Percentiles rank a stretch among this genome's conserved stretches.
phyloP scores from a whole-genome alignment of 2,113 vertebrate species.

The Grammomys dolichurus region DNA sequence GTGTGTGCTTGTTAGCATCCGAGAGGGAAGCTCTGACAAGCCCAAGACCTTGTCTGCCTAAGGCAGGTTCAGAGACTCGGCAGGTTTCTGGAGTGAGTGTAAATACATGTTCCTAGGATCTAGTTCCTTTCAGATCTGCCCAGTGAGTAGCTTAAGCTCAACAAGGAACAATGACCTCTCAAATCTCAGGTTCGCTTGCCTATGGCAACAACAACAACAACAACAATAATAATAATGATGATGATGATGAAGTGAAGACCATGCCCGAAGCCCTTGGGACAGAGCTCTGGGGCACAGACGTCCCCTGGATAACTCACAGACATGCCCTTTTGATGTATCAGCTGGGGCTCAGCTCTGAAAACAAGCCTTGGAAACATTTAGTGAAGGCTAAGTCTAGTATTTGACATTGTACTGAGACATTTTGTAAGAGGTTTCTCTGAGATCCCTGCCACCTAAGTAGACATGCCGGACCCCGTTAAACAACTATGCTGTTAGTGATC shows the following conservation, averaged over 20 bases:
- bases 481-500: fast-evolving
- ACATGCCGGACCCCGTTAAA: fast-evolving
- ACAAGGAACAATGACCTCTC: not conserved
- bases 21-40: no score
- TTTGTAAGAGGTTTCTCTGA: not conserved
- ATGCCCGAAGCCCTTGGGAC: fast-evolving
- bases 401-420: not conserved
- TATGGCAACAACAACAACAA: no score
- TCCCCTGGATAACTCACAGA: fast-evolving
- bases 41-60: not conserved
- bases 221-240: not conserved
- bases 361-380: not conserved
- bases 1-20: not conserved
- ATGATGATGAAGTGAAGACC: not conserved
- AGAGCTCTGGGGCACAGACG: not conserved
- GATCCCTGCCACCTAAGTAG: not conserved
- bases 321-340: no score
- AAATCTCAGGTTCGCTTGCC: not conserved
- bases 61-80: not conserved
- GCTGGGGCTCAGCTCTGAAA: not conserved
- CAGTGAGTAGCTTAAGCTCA: fast-evolving
- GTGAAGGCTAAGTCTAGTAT: not conserved
- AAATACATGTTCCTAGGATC: fast-evolving
- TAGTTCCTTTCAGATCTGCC: not conserved
- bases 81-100: not conserved